These are phyloP conservation scores for Alcedo quadribrachys DNA, from an alignment of 2,797 vertebrate genomes.

Conservation along the genomic window DNA sequence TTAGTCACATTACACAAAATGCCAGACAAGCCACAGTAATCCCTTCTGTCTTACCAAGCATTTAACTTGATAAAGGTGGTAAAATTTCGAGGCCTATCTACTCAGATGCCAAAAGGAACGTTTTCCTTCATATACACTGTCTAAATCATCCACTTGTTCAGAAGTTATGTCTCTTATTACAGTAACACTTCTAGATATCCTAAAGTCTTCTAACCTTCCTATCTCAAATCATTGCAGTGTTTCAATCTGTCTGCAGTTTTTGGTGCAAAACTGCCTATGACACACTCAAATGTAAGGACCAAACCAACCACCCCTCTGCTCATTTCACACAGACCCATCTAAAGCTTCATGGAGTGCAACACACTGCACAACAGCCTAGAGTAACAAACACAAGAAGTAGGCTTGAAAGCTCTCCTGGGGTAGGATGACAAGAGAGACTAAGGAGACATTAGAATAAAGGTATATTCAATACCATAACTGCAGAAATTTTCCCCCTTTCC, in stretches of 20 bases:
- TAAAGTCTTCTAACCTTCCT: background rate
- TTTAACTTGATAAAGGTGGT: background rate
- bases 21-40: background rate
- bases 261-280: background rate
- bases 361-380: accelerated
- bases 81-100: background rate
- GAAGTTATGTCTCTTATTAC: background rate
- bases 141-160: background rate
- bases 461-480: background rate
- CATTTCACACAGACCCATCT: background rate
- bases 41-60: background rate
- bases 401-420: background rate
- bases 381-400: background rate
- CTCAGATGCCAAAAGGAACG: background rate
- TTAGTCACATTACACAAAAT: background rate
- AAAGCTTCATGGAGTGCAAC: background rate
- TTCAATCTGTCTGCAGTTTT: background rate
- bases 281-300: background rate
- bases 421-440: background rate
- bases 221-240: background rate
- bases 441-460: background rate
- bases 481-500: background rate
- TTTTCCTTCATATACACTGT: background rate
- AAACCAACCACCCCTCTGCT: background rate
- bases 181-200: background rate